Evolutionary conservation across 2,797 vertebrate species (phyloP), one percentile per base, ranked within the genome.

Genomic region (Tragelaphus eurycerus): DNA sequence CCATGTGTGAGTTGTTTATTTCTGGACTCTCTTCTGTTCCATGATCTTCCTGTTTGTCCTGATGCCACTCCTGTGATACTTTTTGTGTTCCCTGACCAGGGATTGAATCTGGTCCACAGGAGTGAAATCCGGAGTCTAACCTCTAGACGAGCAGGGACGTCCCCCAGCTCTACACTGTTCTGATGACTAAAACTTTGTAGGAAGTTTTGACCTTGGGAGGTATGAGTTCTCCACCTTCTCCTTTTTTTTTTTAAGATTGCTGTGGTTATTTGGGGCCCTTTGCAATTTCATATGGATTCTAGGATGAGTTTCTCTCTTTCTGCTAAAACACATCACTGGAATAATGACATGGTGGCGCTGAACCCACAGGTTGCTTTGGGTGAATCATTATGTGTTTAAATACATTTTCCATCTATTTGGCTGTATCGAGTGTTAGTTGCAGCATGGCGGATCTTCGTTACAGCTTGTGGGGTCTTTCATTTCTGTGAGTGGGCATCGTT

Each of bases 91-190:
- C 25, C 74, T 48, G 14, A 29, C 25, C 14, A 29, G 43, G 74
- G 25, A 29, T 17, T 3, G 25, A 48, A 10, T 29, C 74, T 1
- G 4, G 43, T 48, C 15, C 25, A 29, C 0, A 2, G 43, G 25
- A 78, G 43, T 78, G 74, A 48, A 16, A 78, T 16, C 43, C 0
- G 0, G 8, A 29, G 15, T 48, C 43, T 48, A 16, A 29, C 43
- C 74, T 3, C 43, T 48, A 48, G 43, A 8, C 25, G 2, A 6
- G 7, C 43, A 78, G 74, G 74, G 43, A 29, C 0, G 25, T 78
- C 43, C 25, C 74, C 5, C 25, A 16, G 59, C 29, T 21, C 48
- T 6, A 6, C 29, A 25, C 15, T 9, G 59, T 64, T 52, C 16
- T 64, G 59, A 54, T 43, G 10, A 38, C 57, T 38, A 17, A 62